Evolutionary conservation across 1,140 invertebrate species (phyloP).

Genomic region (Zaprionus capensis): DNA sequence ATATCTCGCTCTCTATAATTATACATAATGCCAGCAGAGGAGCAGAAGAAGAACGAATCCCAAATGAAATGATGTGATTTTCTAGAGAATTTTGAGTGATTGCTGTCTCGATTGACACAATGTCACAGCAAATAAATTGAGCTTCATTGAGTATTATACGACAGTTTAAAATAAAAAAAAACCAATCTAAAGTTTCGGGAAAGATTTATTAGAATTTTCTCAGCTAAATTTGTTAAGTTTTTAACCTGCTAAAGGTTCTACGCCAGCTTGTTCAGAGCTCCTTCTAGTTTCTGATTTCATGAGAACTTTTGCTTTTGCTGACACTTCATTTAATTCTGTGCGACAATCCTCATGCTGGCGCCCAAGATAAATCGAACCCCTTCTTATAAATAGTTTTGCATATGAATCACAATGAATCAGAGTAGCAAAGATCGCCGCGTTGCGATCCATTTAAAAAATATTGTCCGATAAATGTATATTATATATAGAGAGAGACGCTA

Average conservation of each 20-base stretch:
- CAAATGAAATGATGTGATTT: neutral
- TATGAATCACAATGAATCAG: conserved; percentile 11
- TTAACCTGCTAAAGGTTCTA: no score
- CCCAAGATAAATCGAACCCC: neutral
- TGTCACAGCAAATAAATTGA: neutral
- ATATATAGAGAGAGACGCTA: neutral
- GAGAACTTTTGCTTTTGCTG: neutral
- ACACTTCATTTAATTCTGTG: neutral
- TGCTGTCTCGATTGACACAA: neutral
- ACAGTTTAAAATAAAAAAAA: no score
- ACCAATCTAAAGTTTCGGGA: no score
- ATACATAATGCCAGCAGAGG: neutral
- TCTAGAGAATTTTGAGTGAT: neutral
- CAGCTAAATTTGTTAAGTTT: neutral
- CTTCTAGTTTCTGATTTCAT: neutral
- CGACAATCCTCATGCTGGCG: neutral
- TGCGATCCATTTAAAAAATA: neutral
- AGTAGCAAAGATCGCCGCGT: neutral
- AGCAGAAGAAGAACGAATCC: neutral
- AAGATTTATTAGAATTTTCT: neutral
- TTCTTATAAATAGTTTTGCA: neutral
- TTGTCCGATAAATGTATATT: neutral
- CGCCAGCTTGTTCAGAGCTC: no score
- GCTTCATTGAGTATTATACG: neutral
- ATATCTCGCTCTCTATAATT: neutral